phyloP scores from a whole-genome alignment of 2,797 vertebrate genomes.

The Pipistrellus kuhlii region DNA sequence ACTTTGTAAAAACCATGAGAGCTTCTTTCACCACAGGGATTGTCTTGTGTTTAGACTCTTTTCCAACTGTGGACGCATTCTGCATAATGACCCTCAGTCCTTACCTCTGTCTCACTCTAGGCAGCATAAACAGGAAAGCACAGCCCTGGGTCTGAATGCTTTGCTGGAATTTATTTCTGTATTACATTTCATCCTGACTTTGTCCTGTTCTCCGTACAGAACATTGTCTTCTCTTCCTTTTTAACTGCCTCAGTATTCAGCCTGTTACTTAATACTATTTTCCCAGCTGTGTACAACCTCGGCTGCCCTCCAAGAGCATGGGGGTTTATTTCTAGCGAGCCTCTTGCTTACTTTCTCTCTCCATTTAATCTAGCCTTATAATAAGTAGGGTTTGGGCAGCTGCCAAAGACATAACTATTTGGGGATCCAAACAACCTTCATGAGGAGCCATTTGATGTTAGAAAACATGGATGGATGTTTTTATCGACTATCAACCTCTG shows the following conservation, averaged over 20 bases:
- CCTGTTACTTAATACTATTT: background rate
- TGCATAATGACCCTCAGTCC: fast-evolving
- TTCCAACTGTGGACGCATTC: fast-evolving
- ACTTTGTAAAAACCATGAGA: background rate
- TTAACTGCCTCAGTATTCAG: background rate
- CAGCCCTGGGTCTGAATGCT: fast-evolving
- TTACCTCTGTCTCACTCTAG: fast-evolving
- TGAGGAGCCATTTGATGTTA: background rate
- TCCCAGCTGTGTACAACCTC: background rate
- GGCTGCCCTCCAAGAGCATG: background rate
- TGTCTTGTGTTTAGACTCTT: background rate
- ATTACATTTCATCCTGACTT: background rate
- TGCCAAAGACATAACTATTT: background rate
- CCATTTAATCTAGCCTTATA: background rate
- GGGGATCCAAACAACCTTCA: background rate
- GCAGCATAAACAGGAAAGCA: background rate
- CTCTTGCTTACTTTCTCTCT: background rate
- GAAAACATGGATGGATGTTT: background rate
- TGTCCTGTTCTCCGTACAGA: background rate
- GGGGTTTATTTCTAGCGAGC: background rate
- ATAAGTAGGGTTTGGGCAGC: background rate
- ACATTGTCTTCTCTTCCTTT: background rate
- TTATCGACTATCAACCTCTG: background rate
- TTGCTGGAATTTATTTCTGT: background rate
- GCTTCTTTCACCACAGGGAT: background rate